Evolutionary conservation across 2,888 invertebrate genomes (phyloP), one percentile per base, ranked within the genome.

Genomic region (Lobophora halterata): DNA sequence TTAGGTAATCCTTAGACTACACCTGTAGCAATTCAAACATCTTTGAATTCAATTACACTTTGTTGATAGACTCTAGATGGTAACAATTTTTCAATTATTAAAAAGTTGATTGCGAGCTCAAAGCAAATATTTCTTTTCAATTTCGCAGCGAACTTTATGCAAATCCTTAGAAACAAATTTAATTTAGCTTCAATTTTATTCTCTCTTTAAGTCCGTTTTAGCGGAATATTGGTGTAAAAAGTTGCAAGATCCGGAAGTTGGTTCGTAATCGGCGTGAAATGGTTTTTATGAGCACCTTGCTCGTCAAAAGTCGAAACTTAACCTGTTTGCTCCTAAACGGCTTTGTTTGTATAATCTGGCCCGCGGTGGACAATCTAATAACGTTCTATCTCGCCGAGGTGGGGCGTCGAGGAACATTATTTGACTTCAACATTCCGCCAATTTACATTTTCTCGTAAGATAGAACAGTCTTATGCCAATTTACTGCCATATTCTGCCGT

Each of bases 141-240:
- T 52, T 57, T 40, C 26, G 37, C 24, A 13, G 27, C 20, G 27
- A 23, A 21, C 47, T 52, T 50, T 34, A 41, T 50, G 49, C 43
- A 45, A 50, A 55, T 54, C 43, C 36, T 37, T 45, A 41, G 42
- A 44, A 52, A 54, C 50, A 61, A 63, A 66, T 64, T 55, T 55
- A 61, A 64, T 71, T 68, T 56, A 46, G 42, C 49, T 41, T 42
- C 58, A 53, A 52, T 64, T 57, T 53, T 51, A 51, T 56, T 54
- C 56, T 54, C 49, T 46, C 46, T 50, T 52, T 60, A 54, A 52
- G 53, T 49, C 43, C 46, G 51, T 54, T 62, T 60, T 52, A 53
- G 38, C 41, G 49, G 56, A 57, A 59, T 54, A 52, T 52, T 46
- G 52, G 52, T 46, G 49, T 31, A 38, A 24, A 21, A 30, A 46